Base-by-base conservation (phyloP, 2,888 invertebrate genomes). In the Sialis lutaria region DNA sequence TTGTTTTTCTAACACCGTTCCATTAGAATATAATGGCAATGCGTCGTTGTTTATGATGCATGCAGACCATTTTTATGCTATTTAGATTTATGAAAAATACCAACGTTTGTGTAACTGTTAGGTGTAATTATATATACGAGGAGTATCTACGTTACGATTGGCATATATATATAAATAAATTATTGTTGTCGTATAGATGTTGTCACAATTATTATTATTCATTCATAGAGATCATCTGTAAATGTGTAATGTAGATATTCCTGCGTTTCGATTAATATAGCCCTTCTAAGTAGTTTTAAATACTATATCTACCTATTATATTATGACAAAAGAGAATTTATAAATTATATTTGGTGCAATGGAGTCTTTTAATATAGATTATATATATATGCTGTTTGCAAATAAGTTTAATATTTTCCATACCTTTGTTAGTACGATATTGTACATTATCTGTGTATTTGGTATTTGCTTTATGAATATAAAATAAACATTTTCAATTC, bases 381-480 rank as follows among this genome's bases (percentile, higher is more conserved):
- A 45, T 34, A 37, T 10, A 34, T 44, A 30, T 37, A 34, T 45
- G 37, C 37, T 37, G 45, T 12, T 37, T 45, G 37, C 45, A 45
- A 45, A 42, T 9, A 10, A 6, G 10, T 42, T 30, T 22, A 31
- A 31, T 42, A 42, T 42, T 42, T n/a, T 31, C 22, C 41, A 41
- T 41, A 41, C 41, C 13, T 41, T 22, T 37, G n/a, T 54, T 60
- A 59, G 60, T 61, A 58, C 59, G 58, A 57, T 60, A 57, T 60
- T 60, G 56, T 61, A 59, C 58, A 58, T 58, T 58, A 61, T 60
- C 60, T 37, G 12, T 37, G 37, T 37, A 37, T 37, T 37, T 60
- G 60, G 60, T 60, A 61, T 58, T 61, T 60, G 58, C 58, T 61
- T 60, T 55, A 52, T 50, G 49, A 52, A 49, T 51, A 50, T 56